phyloP scores from a whole-genome alignment of 2,113 vertebrate genomes.

The Beaufortia kweichowensis region DNA sequence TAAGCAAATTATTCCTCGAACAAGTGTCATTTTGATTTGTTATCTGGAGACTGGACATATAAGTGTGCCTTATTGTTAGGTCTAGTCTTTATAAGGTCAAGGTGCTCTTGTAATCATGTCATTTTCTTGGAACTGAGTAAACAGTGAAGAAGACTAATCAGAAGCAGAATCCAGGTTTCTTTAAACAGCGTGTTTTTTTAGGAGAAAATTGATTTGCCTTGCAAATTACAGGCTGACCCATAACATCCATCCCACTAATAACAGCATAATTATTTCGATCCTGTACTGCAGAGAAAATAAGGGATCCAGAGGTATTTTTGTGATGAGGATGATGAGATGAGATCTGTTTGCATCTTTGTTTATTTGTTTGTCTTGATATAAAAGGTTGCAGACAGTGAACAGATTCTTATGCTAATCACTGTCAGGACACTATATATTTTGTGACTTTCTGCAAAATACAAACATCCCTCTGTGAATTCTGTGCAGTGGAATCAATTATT shows the following conservation, averaged over 20 bases:
- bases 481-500: background rate
- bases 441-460: background rate
- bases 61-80: background rate
- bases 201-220: constrained; percentile 11
- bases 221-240: background rate
- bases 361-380: constrained; percentile 15
- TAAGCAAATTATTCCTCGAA: background rate
- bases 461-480: background rate
- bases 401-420: constrained; percentile 21
- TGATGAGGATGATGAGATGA: background rate
- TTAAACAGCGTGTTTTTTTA: constrained; percentile 27
- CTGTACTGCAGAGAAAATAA: background rate
- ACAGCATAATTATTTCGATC: constrained; percentile 26
- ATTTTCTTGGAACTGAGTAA: constrained; percentile 21
- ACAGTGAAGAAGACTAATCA: constrained; percentile 10
- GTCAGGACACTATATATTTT: background rate
- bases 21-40: background rate
- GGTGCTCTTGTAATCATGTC: constrained; percentile 23
- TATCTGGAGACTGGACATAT: background rate
- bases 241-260: constrained; percentile 37
- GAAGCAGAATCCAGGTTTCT: constrained; percentile 18
- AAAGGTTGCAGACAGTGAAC: constrained; percentile 1
- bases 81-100: constrained; percentile 2
- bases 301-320: background rate
- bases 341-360: constrained; percentile 19